phyloP scores from a whole-genome alignment of 2,797 vertebrate genomes.

The Gallinago nigripennis region DNA sequence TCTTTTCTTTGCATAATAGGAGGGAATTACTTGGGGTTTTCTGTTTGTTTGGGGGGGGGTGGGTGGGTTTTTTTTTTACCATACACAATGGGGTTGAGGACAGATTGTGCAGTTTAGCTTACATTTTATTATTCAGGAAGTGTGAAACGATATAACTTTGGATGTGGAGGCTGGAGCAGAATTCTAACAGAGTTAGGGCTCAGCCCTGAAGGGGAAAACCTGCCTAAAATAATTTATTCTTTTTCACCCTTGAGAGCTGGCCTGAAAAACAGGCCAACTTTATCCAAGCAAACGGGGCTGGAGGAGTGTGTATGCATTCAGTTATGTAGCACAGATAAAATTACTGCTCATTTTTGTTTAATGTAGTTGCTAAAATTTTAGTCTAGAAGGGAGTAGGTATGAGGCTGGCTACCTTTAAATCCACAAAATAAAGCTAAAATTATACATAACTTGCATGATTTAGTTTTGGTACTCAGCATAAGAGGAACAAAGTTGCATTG shows the following conservation, averaged over 20 bases:
- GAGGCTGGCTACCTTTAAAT: background rate
- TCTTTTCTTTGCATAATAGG: background rate
- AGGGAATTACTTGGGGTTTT: background rate
- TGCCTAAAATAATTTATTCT: constrained; percentile 9
- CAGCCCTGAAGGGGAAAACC: constrained; percentile 8
- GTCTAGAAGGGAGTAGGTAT: background rate
- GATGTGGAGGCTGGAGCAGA: background rate
- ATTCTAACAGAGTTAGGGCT: background rate
- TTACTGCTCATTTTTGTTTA: background rate
- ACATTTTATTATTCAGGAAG: background rate
- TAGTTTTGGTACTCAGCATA: background rate
- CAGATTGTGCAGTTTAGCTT: background rate
- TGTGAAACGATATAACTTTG: background rate
- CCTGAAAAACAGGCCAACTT: background rate
- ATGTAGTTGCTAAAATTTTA: background rate
- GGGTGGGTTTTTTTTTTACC: background rate
- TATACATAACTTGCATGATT: fast-evolving
- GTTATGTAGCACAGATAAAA: background rate
- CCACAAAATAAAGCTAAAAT: background rate
- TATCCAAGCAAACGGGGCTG: background rate
- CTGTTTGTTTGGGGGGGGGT: background rate
- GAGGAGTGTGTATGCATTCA: background rate
- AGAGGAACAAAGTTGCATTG: fast-evolving
- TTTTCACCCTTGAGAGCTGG: constrained; percentile 12
- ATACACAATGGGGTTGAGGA: background rate